Conservation (phyloP, 2,113 vertebrate species). For the Ranitomeya variabilis region DNA sequence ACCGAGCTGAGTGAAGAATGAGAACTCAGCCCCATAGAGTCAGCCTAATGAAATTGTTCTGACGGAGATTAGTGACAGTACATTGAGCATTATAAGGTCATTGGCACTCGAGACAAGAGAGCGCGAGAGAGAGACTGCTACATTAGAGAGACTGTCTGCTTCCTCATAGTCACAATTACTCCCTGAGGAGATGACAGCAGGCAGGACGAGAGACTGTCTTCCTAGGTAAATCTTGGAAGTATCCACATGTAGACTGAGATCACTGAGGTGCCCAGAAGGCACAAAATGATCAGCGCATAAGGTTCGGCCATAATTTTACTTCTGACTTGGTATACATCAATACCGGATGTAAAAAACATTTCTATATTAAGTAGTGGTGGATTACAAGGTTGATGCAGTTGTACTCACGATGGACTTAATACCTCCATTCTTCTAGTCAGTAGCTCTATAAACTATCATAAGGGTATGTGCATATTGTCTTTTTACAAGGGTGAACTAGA, state of each 20-base stretch:
- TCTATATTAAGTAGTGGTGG: no score
- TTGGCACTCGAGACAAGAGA: constrained; percentile 22
- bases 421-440: no score
- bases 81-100: constrained; percentile 55
- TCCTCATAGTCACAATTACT: neutral
- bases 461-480: no score
- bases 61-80: constrained; percentile 52
- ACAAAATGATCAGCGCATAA: neutral
- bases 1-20: constrained; percentile 14
- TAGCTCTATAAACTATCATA: no score
- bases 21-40: constrained; percentile 14
- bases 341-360: no score
- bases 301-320: no score
- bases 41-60: constrained; percentile 41
- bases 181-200: neutral
- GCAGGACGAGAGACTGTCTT: neutral
- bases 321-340: no score
- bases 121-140: neutral
- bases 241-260: neutral
- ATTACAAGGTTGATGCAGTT: no score
- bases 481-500: no score
- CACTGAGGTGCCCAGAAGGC: neutral
- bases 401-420: no score
- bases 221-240: neutral
- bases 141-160: constrained; percentile 8